Percentiles rank a stretch among this genome's conserved stretches.
Evolutionary conservation across 2,888 invertebrate species (phyloP).

Genomic region (Oscheius sp.): DNA sequence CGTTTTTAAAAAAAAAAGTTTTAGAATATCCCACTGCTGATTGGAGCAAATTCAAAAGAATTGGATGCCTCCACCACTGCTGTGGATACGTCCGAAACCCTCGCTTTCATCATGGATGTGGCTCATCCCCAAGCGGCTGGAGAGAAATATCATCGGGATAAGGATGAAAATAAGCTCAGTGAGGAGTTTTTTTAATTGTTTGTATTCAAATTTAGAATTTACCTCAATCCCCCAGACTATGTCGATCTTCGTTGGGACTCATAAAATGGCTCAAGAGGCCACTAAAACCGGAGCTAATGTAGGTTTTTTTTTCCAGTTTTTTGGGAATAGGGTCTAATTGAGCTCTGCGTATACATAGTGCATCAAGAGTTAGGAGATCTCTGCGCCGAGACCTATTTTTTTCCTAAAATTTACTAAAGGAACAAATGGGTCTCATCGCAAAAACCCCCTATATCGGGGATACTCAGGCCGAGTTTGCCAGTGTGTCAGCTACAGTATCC

Average conservation of each 20-base stretch:
- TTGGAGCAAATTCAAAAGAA: slow-evolving; percentile 38
- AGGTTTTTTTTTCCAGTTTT: not conserved
- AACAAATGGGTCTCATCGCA: too few relatives aligned
- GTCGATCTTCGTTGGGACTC: slow-evolving; percentile 23
- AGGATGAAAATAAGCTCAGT: slow-evolving; percentile 27
- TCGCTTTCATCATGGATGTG: slow-evolving; percentile 24
- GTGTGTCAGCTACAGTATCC: too few relatives aligned
- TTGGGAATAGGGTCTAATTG: too few relatives aligned
- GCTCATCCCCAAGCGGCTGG: slow-evolving; percentile 34
- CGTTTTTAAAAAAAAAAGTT: not conserved
- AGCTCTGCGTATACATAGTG: too few relatives aligned
- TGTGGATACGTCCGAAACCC: not conserved
- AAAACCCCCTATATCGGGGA: too few relatives aligned
- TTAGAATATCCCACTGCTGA: slow-evolving; percentile 22
- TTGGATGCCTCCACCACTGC: slow-evolving; percentile 10
- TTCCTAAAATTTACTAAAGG: too few relatives aligned
- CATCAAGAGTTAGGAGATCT: too few relatives aligned
- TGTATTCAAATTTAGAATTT: not conserved
- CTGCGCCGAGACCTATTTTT: too few relatives aligned
- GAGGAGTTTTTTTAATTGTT: not conserved
- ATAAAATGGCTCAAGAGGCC: not conserved
- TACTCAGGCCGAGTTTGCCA: too few relatives aligned
- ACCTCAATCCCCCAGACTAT: slow-evolving; percentile 34
- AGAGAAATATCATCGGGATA: slow-evolving; percentile 35
- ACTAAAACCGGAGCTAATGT: slow-evolving; percentile 30